These are phyloP conservation scores for Thaumetopoea pityocampa DNA, from an alignment of 1,140 invertebrate genomes.

Conservation along the genomic window DNA sequence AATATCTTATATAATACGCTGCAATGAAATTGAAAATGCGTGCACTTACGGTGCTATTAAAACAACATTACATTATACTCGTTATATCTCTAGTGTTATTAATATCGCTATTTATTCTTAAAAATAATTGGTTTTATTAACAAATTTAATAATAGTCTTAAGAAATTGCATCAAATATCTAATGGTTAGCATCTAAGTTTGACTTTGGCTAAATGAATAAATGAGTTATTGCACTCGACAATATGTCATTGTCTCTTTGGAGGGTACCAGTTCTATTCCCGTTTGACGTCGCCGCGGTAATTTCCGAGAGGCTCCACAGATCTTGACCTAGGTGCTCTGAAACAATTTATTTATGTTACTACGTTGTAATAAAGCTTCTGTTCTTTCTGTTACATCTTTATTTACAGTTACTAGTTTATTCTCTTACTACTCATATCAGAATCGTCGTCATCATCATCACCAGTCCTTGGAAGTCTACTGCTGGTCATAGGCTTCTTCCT, in stretches of 20 bases:
- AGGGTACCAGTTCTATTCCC: slow-evolving; percentile 40
- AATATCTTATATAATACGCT: background rate
- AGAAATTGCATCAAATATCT: background rate
- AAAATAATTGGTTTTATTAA: background rate
- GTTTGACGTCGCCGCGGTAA: slow-evolving; percentile 58
- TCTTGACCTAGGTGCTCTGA: slow-evolving; percentile 76
- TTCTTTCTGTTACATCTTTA: no score
- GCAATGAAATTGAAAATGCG: background rate
- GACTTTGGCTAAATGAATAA: slow-evolving; percentile 61
- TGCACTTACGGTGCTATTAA: slow-evolving; percentile 4
- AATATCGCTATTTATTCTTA: background rate
- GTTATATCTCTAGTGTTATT: slow-evolving; percentile 4
- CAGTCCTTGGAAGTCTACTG: no score
- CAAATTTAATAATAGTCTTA: slow-evolving; percentile 4
- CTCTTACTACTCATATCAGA: no score
- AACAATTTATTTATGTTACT: slow-evolving; percentile 36
- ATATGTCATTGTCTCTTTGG: slow-evolving; percentile 53
- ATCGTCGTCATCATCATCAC: no score
- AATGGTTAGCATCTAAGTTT: slow-evolving; percentile 26
- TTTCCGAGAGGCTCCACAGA: slow-evolving; percentile 73
- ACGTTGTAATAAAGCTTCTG: no score
- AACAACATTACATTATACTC: slow-evolving; percentile 6
- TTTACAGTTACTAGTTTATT: no score
- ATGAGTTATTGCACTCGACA: slow-evolving; percentile 62
- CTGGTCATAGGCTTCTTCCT: no score